Base-by-base conservation (phyloP, 2,797 vertebrate species). In the Ctenochaetus hawaiiensis region DNA sequence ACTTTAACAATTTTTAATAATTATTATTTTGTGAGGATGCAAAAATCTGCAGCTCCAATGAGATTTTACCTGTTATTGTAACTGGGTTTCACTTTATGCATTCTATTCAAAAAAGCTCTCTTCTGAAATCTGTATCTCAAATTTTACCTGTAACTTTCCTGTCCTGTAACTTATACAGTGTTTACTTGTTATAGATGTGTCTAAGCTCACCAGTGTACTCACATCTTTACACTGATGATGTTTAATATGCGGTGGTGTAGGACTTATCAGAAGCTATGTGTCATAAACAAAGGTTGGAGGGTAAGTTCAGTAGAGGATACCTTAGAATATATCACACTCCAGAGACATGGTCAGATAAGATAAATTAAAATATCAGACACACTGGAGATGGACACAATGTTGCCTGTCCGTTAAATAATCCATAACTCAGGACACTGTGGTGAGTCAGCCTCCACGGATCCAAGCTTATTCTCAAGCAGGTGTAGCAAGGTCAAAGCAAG, bases 361-460 rank as follows among this genome's bases (percentile, higher is more conserved):
- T 34, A 34, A 3, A 34, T 34, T 3, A 30, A 30, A 2, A 44
- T 58, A 39, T 53, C 30, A 1, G 10, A 44, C 39, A 66, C 13
- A 41, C 30, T 43, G 49, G 11, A 34, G 18, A n/a, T 41, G 41
- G 30, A 48, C 47, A 65, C 39, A 8, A 47, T 39, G 26, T 62
- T 67, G 39, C 0, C 58, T 47, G 47, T 52, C 23, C 41, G 51
- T 62, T 67, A 22, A 67, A 75, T 78, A 54, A 62, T 67, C 41
- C 37, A 72, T 66, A 59, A 54, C 20, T 63, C 60, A 16, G 56
- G 57, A 63, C 51, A 56, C 4, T 3, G 6, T 59, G 18, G 20
- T 23, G 30, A 54, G 1, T 65, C 30, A 59, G 44, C 45, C 23
- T 59, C 43, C 3, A 9, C 60, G 37, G n/a, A 67, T 58, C 11